Evolutionary conservation across 2,113 vertebrate genomes (phyloP), one percentile per base, ranked within the genome.

Genomic region (Mesembrinibis cayennensis): DNA sequence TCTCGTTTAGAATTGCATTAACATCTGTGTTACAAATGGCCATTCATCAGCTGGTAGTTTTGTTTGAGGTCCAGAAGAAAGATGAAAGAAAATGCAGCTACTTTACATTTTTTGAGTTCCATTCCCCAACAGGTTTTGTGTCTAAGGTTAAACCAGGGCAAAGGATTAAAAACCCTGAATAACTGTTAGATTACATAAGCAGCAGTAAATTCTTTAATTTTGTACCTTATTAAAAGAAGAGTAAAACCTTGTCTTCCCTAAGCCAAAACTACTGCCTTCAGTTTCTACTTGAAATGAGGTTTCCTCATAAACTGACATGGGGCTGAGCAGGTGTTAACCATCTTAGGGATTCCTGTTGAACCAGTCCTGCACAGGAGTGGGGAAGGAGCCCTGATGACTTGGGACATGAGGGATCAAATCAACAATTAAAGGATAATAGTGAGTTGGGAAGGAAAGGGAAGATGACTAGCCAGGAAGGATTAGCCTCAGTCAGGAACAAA

Each of bases 391-490:
- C 38, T 47, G 26, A 74, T 61, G 42, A 27, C 82, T 93, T 94
- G 76, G 72, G 71, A 83, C 50, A 42, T 56, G 38, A 82, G 52
- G 89, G 82, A 95, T 95, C 65, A 70, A 85, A 77, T 93, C 74
- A 91, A 88, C 84, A 91, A 93, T 96, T 97, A 97, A 95, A 97
- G 90, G 90, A 91, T 97, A 93, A 91, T 80, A 81, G 86, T 49
- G 72, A 93, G 82, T 87, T 90, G 88, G 67, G 72, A 93, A 95
- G 97, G 92, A 97, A 97, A 87, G 78, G 95, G 94, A 97, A 97
- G 94, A 96, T 82, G 96, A 96, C 95, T 97, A 97, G 93, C 92
- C 85, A 96, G 94, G 94, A 96, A 97, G 92, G 94, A 95, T 95
- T 92, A 97, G 93, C 93, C n/a, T 23, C 71, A 94, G 85, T 88